phyloP scores from a whole-genome alignment of 2,113 vertebrate genomes.

The Gymnobelideus leadbeateri region DNA sequence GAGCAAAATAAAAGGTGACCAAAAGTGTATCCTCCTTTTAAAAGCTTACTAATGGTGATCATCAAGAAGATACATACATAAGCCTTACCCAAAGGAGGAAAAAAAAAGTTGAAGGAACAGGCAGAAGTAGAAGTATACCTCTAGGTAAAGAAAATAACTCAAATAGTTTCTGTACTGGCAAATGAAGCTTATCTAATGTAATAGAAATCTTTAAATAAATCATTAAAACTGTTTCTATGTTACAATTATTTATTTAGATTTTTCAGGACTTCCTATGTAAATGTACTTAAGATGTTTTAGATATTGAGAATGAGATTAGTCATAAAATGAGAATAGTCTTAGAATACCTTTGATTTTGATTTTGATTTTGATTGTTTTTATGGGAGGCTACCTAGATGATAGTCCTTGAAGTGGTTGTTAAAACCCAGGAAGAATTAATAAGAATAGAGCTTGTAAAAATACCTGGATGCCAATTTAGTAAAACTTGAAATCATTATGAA shows the following conservation, averaged over 20 bases:
- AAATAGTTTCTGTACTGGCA: constrained; percentile 41
- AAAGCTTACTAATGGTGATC: constrained; percentile 77
- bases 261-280: constrained; percentile 32
- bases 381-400: neutral
- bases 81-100: constrained; percentile 47
- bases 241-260: constrained; percentile 32
- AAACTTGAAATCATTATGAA: neutral
- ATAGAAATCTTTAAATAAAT: constrained; percentile 40
- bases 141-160: constrained; percentile 56
- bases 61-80: constrained; percentile 72
- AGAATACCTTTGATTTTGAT: neutral
- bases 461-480: neutral
- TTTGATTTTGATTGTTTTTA: constrained; percentile 36
- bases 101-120: constrained; percentile 64
- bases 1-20: constrained; percentile 65
- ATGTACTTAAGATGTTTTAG: constrained; percentile 39
- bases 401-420: constrained; percentile 44
- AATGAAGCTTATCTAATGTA: constrained; percentile 53
- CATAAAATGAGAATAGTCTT: neutral
- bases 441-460: neutral
- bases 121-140: constrained; percentile 49
- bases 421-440: constrained; percentile 12
- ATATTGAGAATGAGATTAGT: neutral
- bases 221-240: constrained; percentile 3
- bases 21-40: constrained; percentile 74